Evolutionary conservation across 1,140 invertebrate species (phyloP), one percentile per base, ranked within the genome.

Genomic region (Camponotus vicinus): DNA sequence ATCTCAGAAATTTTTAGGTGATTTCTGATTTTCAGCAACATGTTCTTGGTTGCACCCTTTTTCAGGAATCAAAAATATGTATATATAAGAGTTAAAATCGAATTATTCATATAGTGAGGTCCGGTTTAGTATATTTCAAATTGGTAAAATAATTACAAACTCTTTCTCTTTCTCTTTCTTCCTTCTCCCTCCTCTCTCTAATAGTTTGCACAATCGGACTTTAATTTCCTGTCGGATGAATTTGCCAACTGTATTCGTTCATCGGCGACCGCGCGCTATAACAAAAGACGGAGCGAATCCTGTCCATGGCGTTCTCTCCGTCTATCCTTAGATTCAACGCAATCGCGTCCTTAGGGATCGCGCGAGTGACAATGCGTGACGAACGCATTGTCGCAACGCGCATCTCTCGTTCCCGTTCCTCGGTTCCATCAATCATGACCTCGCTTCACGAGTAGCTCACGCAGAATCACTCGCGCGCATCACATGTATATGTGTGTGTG

Each of bases 331-430:
- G 34, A 57, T 83, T 86, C 63, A 34, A 76, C 57, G 69, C 77
- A 27, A 63, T 83, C 76, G 63, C 40, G 59, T 79, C 52, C 73
- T 49, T 45, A 40, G 69, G 64, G 79, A 87, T 80, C 42, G 59
- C 52, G 32, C 63, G 21, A 52, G 55, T n/a, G 57, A 61, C 73
- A 52, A 79, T 63, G 86, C 67, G 61, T 45, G 59, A 86, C 75
- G 88, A 84, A 85, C 75, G 63, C 78, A 90, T 90, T 89, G 85
- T 90, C 86, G 88, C 78, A 34, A 66, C 61, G 73, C 32, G 57
- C 13, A 37, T 21, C 78, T 21, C 78, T 66, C 52, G 59, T 61
- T 49, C n/a, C 59, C 78, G 82, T 49, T 59, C 66, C 40, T 52
- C 61, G 59, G 15, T 71, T 89, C 64, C 76, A 77, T 90, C 85